Percentiles rank a stretch among this genome's conserved stretches.
Evolutionary conservation across 2,888 invertebrate species (phyloP).

Genomic region (Syritta pipiens): DNA sequence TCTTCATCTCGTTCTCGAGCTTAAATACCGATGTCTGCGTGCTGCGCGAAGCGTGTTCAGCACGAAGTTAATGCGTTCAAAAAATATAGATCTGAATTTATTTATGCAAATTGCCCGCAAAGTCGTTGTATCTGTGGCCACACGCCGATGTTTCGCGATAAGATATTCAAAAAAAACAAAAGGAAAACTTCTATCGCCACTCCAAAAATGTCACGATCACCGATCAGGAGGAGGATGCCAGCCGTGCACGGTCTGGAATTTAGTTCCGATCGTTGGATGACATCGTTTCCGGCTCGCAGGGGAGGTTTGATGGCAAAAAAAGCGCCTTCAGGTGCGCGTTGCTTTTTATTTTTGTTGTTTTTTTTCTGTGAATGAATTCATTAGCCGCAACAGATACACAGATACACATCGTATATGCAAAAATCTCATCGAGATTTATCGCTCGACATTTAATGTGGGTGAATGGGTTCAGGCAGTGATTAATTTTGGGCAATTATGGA

Average conservation of each 20-base stretch:
- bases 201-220: conserved; percentile 31
- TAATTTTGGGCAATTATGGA: conserved; percentile 67
- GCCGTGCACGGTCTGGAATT: conserved; percentile 45
- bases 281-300: conserved; percentile 25
- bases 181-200: background rate
- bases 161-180: conserved; percentile 2
- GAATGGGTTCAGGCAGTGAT: conserved; percentile 68
- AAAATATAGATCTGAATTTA: conserved; percentile 29
- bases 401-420: conserved; percentile 49
- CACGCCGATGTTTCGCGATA: conserved; percentile 17
- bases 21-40: too few relatives aligned
- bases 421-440: conserved; percentile 64
- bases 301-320: conserved; percentile 20
- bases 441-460: conserved; percentile 67
- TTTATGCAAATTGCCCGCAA: conserved; percentile 47
- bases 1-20: conserved; percentile 25
- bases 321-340: conserved; percentile 3
- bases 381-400: conserved; percentile 39
- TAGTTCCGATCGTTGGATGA: conserved; percentile 49
- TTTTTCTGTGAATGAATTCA: conserved; percentile 65
- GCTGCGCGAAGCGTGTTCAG: conserved; percentile 22
- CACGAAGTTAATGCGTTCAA: conserved; percentile 31
- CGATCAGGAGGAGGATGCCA: conserved; percentile 5
- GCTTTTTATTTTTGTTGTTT: background rate
- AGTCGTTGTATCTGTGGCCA: conserved; percentile 26